A percentile compares a stretch with the other conserved stretches of the same genome.
phyloP scores from a whole-genome alignment of 1,140 invertebrate genomes.

The Dinothrombium tinctorium region DNA sequence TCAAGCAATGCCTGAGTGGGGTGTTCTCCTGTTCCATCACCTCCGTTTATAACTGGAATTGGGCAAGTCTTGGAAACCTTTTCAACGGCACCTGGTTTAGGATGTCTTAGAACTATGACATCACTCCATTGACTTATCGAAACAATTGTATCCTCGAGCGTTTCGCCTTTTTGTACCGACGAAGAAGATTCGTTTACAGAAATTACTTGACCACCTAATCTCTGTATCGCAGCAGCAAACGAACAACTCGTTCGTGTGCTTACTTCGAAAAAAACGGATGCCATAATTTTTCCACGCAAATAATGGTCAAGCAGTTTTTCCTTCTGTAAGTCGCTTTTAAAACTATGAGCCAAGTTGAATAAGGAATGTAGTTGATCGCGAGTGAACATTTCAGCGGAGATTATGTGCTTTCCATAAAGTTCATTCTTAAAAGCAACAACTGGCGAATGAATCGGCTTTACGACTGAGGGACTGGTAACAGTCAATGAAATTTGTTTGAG shows the following conservation, averaged over 20 bases:
- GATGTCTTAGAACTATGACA: slow-evolving; percentile 78
- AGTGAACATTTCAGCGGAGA: slow-evolving; percentile 58
- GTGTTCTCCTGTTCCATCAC: slow-evolving; percentile 93
- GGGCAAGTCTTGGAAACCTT: slow-evolving; percentile 48
- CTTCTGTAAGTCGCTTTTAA: slow-evolving; percentile 52
- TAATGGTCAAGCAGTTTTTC: slow-evolving; percentile 24
- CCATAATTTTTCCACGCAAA: slow-evolving; percentile 59
- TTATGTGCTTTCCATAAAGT: slow-evolving; percentile 49
- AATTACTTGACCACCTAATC: slow-evolving; percentile 73
- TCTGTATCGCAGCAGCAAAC: slow-evolving; percentile 83
- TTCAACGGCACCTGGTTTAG: slow-evolving; percentile 62
- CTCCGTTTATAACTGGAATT: slow-evolving; percentile 87
- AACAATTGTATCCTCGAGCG: slow-evolving; percentile 41
- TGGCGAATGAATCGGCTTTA: background rate
- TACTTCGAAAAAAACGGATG: slow-evolving; percentile 88
- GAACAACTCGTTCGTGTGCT: slow-evolving; percentile 87
- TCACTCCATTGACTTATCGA: slow-evolving; percentile 35
- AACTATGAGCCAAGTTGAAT: slow-evolving; percentile 74
- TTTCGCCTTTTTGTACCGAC: slow-evolving; percentile 89
- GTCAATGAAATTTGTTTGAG: too few relatives aligned
- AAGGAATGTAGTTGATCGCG: slow-evolving; percentile 71
- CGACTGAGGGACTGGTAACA: too few relatives aligned
- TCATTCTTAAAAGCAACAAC: background rate
- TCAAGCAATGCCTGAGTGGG: slow-evolving; percentile 93
- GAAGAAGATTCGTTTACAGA: slow-evolving; percentile 66